Evolutionary conservation across 2,797 vertebrate genomes (phyloP), one percentile per base, ranked within the genome.

Genomic region (Cuniculus paca): DNA sequence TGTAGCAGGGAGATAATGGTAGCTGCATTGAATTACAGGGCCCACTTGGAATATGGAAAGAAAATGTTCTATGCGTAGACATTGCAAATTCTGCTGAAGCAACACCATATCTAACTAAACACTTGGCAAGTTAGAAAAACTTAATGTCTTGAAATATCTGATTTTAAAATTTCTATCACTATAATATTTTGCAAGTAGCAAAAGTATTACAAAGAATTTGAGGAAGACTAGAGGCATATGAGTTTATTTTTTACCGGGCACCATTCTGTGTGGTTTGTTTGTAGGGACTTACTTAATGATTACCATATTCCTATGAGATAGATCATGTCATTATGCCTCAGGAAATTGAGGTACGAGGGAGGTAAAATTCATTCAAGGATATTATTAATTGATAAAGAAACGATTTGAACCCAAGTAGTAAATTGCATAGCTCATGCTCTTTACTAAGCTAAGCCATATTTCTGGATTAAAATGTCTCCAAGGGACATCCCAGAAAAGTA

Each of bases 401-500:
- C 79, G 19, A 70, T 80, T 13, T 80, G 72, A 95, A 79, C 31
- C 20, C 31, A 88, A 78, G 6, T 61, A 78, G 50, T 78, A 88
- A 95, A 90, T 48, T 36, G 10, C 45, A 85, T 22, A 80, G 12
- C 61, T n/a, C 86, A 48, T 63, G 14, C n/a, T 85, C 19, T 63
- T 65, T 56, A 68, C 78, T 90, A 60, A 95, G 34, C 65, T 84
- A 90, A 96, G 39, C 58, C 54, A 28, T 68, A 70, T 95, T 97
- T 95, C 82, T 90, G 82, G 68, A 94, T 93, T 92, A 95, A 95
- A 93, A 45, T 65, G 39, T 92, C 74, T 95, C 75, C n/a, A 81
- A 84, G 63, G n/a, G 48, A 96, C 58, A 95, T 56, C 42, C 63
- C 86, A 97, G 70, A 52, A 81, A 96, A 96, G 26, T 48, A 84